phyloP scores from a whole-genome alignment of 2,113 vertebrate species.

The Varanus salvator region DNA sequence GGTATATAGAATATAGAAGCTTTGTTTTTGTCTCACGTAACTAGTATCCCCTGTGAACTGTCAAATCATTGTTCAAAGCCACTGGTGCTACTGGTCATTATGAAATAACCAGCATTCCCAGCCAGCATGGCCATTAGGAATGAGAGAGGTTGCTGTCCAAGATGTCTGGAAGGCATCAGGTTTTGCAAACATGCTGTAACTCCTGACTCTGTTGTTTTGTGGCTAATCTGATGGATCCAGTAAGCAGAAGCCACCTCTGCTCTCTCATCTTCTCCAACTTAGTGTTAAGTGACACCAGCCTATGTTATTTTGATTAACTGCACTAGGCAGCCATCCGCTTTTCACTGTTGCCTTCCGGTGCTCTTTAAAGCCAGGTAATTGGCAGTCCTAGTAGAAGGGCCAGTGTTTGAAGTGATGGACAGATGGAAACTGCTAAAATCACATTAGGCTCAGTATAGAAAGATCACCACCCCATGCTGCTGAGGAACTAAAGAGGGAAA shows the following conservation, averaged over 20 bases:
- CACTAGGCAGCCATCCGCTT: neutral
- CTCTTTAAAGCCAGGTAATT: slow-evolving; percentile 1
- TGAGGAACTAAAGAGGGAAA: neutral
- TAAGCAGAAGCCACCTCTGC: neutral
- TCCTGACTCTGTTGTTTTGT: neutral
- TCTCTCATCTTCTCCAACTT: neutral
- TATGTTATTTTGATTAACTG: neutral
- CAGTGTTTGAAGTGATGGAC: slow-evolving; percentile 25
- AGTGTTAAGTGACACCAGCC: neutral
- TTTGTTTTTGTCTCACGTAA: neutral
- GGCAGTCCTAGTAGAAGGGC: neutral
- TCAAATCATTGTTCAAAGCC: neutral
- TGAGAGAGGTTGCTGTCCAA: no score
- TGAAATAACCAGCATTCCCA: no score
- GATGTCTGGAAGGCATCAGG: no score
- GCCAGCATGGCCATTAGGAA: no score
- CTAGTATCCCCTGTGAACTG: neutral
- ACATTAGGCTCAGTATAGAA: neutral
- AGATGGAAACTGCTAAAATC: slow-evolving; percentile 18
- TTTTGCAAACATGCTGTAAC: no score
- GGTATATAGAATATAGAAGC: neutral
- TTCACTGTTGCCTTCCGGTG: neutral
- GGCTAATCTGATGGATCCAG: neutral
- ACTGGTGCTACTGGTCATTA: neutral
- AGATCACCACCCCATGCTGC: neutral